phyloP scores from a whole-genome alignment of 1,140 invertebrate species.

The Sipha flava region DNA sequence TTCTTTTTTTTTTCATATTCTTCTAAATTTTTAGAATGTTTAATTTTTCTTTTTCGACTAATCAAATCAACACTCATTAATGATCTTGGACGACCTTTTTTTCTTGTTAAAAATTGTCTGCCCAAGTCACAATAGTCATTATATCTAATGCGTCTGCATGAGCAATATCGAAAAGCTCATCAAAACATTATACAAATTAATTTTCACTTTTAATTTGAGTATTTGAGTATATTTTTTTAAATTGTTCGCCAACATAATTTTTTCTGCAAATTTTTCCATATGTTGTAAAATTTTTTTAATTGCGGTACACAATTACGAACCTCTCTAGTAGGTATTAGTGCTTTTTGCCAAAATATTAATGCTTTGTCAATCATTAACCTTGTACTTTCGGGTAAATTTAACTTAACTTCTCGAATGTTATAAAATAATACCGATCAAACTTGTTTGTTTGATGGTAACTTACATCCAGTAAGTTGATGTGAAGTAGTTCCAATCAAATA shows the following conservation, averaged over 20 bases:
- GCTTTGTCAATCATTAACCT: neutral
- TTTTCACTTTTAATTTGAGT: neutral
- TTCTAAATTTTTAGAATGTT: constrained; percentile 15
- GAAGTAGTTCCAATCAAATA: neutral
- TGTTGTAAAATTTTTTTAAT: neutral
- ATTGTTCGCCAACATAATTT: too few species aligned
- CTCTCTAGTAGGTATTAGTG: neutral
- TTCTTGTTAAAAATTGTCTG: neutral
- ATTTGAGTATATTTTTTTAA: too few species aligned
- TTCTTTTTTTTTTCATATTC: neutral
- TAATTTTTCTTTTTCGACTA: neutral
- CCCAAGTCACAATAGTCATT: neutral
- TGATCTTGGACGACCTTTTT: neutral
- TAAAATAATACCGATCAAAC: too few species aligned
- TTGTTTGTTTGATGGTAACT: constrained; percentile 33
- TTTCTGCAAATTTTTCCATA: neutral
- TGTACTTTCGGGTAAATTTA: constrained; percentile 29
- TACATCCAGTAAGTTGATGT: constrained; percentile 32
- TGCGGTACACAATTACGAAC: neutral
- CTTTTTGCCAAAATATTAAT: neutral
- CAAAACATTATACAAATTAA: neutral
- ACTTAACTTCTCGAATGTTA: constrained; percentile 28
- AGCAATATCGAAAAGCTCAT: neutral
- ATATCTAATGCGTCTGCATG: neutral
- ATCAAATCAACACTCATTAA: neutral